Percentiles rank a stretch among this genome's conserved stretches.
Conservation (phyloP, 2,797 vertebrate genomes). For the Aviceda cuculoides region DNA sequence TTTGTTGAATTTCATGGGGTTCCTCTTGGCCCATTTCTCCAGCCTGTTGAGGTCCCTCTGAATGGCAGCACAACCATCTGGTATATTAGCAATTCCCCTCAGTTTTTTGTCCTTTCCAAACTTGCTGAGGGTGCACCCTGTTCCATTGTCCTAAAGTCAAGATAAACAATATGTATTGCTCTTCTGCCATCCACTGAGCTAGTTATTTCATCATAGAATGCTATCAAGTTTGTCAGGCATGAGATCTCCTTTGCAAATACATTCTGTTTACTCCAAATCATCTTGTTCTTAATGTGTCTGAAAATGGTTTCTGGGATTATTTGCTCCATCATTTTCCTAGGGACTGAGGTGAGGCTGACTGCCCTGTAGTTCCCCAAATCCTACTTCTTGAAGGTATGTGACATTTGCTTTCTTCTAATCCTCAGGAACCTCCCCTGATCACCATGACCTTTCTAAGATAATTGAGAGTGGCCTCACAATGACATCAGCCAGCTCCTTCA, state of each 20-base stretch:
- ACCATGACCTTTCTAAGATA: neutral
- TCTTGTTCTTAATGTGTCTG: neutral
- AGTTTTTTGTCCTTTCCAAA: neutral
- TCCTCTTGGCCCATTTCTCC: neutral
- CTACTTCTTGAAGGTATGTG: neutral
- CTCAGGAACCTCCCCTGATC: neutral
- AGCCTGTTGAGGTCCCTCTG: neutral
- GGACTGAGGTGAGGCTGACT: neutral
- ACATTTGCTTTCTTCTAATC: neutral
- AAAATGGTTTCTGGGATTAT: neutral
- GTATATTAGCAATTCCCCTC: neutral
- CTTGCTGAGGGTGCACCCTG: neutral
- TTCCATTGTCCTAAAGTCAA: neutral
- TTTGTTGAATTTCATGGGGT: neutral
- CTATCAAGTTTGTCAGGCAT: neutral
- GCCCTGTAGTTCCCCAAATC: neutral
- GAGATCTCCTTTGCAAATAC: neutral
- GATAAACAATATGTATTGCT: neutral
- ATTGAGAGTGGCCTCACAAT: neutral
- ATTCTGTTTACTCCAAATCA: neutral
- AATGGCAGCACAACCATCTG: neutral
- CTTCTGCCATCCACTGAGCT: neutral
- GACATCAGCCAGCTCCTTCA: neutral
- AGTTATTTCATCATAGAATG: neutral
- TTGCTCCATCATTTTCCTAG: neutral